Evolutionary conservation across 2,113 vertebrate genomes (phyloP).

Genomic region (Erythrolamprus reginae): DNA sequence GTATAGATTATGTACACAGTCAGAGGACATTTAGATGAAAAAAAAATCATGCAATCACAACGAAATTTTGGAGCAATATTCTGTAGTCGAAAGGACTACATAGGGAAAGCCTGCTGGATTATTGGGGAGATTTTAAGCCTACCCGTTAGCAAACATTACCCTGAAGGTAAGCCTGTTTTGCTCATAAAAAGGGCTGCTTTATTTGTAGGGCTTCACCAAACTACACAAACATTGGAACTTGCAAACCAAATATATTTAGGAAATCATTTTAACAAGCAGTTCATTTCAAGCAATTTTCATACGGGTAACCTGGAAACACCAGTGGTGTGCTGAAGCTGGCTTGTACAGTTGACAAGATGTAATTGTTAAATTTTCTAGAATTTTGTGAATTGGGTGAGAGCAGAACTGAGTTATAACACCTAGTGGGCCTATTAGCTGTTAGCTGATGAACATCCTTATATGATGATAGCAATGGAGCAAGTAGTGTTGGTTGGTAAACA

Average conservation of each 20-base stretch:
- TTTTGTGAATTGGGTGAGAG: not conserved
- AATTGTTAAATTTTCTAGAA: not conserved
- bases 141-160: not conserved
- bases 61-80: not conserved
- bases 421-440: too few relatives aligned
- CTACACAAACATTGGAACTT: not conserved
- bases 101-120: not conserved
- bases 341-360: not conserved
- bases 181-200: not conserved
- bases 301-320: not conserved
- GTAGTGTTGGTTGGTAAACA: not conserved
- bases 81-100: not conserved
- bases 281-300: not conserved
- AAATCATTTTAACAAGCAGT: not conserved
- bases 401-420: not conserved
- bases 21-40: not conserved
- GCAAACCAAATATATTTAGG: not conserved
- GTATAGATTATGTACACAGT: not conserved
- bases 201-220: not conserved
- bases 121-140: not conserved
- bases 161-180: not conserved
- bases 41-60: not conserved
- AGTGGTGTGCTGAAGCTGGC: not conserved
- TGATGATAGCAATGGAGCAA: not conserved
- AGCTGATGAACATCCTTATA: not conserved